Evolutionary conservation across 2,888 invertebrate genomes (phyloP), one percentile per base, ranked within the genome.

Genomic region (Anticlea derivata): DNA sequence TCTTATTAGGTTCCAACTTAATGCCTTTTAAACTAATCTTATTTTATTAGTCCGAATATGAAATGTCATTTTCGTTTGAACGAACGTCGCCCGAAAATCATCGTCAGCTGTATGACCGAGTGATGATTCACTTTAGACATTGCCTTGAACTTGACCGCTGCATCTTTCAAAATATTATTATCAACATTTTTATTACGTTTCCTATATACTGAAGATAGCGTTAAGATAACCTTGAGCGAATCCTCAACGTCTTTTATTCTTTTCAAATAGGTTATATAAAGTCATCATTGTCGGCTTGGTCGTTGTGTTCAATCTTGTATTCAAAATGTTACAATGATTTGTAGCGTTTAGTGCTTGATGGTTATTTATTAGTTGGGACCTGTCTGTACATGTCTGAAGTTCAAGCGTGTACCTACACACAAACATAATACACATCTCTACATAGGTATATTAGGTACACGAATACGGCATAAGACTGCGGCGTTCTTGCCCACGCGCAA

Each of bases 331-430:
- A 39, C 39, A 27, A 55, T 51, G 53, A 53, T 56, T 49, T 50
- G 41, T 44, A 50, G 52, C 39, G 37, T 35, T 43, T 11, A 26
- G 39, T 23, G 40, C 29, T 48, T 48, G 53, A 51, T 59, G 33
- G 57, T 53, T 57, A 58, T 57, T 59, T 54, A 55, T 62, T 45
- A 43, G 54, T 54, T 45, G 31, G 46, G 51, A 51, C 51, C 39
- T 54, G 60, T 60, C 55, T 51, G 56, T 38, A 46, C 64, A 41
- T 51, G 57, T 58, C 60, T 79, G 76, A 80, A 78, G 68, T 80
- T 89, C 88, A 60, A 92, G 92, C 63, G 88, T 90, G 91, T 49
- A 92, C 91, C 38, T 92, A 92, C 80, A 91, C 92, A 65, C 88
- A 85, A 75, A 33, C 22, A 37, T 17, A 17, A 17, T 17, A 17